Conservation (phyloP, 2,113 vertebrate genomes). For the Alces alces region DNA sequence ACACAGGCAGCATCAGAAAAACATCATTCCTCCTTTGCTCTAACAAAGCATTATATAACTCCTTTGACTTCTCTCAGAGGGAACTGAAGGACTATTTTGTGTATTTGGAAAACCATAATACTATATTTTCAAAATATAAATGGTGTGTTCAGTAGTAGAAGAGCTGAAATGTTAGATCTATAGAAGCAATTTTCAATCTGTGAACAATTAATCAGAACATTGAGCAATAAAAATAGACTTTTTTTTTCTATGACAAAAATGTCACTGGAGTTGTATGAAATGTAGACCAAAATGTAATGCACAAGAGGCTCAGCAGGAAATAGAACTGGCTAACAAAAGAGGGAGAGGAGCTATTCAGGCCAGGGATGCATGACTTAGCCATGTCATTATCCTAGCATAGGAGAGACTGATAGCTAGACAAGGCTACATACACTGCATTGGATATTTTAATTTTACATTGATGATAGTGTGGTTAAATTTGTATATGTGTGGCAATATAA, state of each 20-base stretch:
- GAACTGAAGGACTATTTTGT: not conserved
- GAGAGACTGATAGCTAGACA: not conserved
- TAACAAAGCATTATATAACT: not conserved
- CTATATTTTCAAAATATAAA: not conserved
- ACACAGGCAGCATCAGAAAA: not conserved
- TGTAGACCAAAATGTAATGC: not conserved
- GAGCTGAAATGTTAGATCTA: not conserved
- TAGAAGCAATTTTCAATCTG: not conserved
- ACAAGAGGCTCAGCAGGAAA: not conserved
- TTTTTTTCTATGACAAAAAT: not conserved
- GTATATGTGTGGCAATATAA: not conserved
- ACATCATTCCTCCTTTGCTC: not conserved
- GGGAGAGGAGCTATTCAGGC: not conserved
- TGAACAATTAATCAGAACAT: not conserved
- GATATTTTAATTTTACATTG: not conserved
- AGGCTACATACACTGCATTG: not conserved
- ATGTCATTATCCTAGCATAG: not conserved
- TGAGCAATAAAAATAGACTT: not conserved
- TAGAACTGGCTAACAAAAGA: not conserved
- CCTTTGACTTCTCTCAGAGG: not conserved
- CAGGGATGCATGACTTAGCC: too few relatives aligned
- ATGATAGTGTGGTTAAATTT: not conserved
- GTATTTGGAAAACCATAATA: not conserved
- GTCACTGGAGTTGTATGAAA: not conserved
- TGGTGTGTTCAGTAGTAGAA: not conserved